Evolutionary conservation across 2,797 vertebrate genomes (phyloP), one percentile per base, ranked within the genome.

Genomic region (Threskiornis aethiopicus): DNA sequence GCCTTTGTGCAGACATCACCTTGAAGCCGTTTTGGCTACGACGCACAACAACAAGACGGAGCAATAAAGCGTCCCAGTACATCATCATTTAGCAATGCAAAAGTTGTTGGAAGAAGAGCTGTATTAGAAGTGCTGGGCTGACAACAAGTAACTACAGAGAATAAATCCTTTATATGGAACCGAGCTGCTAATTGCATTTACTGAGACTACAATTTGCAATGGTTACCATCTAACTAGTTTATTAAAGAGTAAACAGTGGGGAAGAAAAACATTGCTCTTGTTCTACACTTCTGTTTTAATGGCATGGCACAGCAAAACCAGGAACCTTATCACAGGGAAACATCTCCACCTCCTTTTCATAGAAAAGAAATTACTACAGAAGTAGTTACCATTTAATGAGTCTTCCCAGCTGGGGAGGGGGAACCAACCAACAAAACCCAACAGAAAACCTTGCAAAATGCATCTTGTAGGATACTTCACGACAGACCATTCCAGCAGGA

Each of bases 31-130:
- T 41, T 24, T 14, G 42, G 57, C 14, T 9, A 26, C 0, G 13
- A 41, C 8, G 21, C 4, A 5, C 1, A 19, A n/a, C 44, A 51
- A 33, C 46, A 29, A 29, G 14, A 31, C 1, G 0, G 18, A 42
- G 55, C 49, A 31, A 14, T 5, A 28, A 42, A 41, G 18, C 3
- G 0, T 10, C 55, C 31, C 26, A 16, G 5, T 0, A 22, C 44
- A 9, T 13, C 44, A 7, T 4, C 26, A 20, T 4, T 31, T 9
- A 59, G n/a, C 28, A 25, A 44, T 10, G 12, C 37, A 44, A 25
- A n/a, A 24, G 5, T 6, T 25, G n/a, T 25, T 24, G 26, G 64
- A 62, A 42, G 33, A 44, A 59, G 39, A 41, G 59, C 5, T 35
- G n/a, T 14, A 26, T n/a, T 24, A 57, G n/a, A 41, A 61, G 41